These are phyloP conservation scores for Hartigia nigra DNA, from an alignment of 2,888 invertebrate genomes.

Conservation along the genomic window DNA sequence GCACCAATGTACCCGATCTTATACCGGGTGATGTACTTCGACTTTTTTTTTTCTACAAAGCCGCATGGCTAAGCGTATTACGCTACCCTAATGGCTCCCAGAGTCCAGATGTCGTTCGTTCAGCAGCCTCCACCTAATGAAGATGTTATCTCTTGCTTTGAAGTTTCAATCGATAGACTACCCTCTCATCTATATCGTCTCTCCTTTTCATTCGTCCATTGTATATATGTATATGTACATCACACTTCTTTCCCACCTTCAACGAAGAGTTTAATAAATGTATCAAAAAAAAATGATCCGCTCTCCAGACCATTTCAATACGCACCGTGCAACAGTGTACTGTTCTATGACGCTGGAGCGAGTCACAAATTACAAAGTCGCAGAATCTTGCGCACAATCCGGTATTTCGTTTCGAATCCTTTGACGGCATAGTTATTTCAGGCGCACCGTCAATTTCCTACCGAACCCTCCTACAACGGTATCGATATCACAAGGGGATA, in stretches of 20 bases:
- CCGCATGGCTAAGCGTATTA: background rate
- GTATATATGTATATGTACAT: background rate
- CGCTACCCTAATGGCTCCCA: background rate
- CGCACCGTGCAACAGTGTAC: background rate
- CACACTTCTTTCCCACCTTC: background rate
- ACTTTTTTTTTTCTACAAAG: slow-evolving; percentile 27
- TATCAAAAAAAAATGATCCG: background rate
- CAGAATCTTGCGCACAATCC: background rate
- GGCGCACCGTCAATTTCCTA: background rate
- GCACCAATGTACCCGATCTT: slow-evolving; percentile 40
- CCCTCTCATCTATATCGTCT: background rate
- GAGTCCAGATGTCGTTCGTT: background rate
- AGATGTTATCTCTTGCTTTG: background rate
- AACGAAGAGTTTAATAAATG: background rate
- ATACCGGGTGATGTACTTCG: slow-evolving; percentile 5
- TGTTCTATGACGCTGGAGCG: background rate
- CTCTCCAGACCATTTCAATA: background rate
- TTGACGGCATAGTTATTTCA: background rate
- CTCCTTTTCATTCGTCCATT: background rate
- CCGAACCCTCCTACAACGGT: background rate
- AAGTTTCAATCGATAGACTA: background rate
- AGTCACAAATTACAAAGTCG: background rate
- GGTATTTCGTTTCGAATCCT: background rate
- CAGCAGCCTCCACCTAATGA: background rate
- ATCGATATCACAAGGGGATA: background rate